These are phyloP conservation scores for Morone saxatilis DNA, from an alignment of 2,113 vertebrate genomes.

Conservation along the genomic window DNA sequence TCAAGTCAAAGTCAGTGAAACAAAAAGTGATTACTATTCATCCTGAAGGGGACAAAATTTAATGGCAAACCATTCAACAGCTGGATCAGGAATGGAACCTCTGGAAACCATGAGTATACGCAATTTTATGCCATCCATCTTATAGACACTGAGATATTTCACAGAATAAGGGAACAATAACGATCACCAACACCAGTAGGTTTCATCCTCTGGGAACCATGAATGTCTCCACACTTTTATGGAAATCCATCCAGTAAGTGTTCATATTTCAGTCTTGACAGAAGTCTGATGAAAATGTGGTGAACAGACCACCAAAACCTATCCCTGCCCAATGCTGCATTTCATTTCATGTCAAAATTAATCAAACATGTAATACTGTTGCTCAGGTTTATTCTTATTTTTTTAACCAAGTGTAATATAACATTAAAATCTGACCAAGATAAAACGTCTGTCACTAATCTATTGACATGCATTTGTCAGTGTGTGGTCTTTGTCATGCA, in stretches of 20 bases:
- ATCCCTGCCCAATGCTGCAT: not conserved
- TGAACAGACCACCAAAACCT: no score
- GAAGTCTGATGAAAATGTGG: not conserved
- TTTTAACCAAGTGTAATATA: not conserved
- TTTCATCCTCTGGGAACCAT: not conserved
- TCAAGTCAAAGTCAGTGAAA: no score
- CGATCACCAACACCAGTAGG: not conserved
- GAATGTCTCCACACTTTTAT: not conserved
- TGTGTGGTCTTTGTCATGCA: slow-evolving; percentile 70
- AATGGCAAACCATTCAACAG: not conserved
- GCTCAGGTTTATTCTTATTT: not conserved
- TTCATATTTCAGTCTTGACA: not conserved
- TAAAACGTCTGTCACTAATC: slow-evolving; percentile 43
- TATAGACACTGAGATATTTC: not conserved
- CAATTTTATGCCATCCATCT: no score
- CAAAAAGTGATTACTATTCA: not conserved
- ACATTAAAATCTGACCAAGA: slow-evolving; percentile 20
- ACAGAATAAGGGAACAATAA: not conserved
- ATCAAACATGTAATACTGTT: not conserved
- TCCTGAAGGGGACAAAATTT: not conserved
- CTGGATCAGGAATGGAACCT: not conserved
- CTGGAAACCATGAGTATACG: not conserved
- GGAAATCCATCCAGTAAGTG: not conserved
- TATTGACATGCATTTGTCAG: slow-evolving; percentile 64
- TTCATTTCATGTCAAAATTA: not conserved